Conservation (phyloP, 2,888 invertebrate genomes). For the Psococerastis gibbosa region DNA sequence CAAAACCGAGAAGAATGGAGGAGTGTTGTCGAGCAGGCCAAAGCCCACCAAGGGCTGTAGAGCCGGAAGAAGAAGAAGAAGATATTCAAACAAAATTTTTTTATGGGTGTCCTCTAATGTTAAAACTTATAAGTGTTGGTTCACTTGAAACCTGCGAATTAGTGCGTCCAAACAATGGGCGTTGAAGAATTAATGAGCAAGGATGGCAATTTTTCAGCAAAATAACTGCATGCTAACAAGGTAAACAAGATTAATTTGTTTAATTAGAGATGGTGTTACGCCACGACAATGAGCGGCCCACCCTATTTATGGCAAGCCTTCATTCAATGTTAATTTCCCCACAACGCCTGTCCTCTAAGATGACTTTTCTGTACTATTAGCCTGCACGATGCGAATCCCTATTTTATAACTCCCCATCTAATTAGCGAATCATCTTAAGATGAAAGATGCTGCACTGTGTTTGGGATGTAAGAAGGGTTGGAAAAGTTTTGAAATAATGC, state of each 20-base stretch:
- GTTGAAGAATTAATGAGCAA: too few species aligned
- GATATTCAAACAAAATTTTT: too few species aligned
- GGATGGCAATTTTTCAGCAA: background rate
- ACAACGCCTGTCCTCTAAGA: background rate
- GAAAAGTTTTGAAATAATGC: background rate
- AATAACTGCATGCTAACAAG: background rate
- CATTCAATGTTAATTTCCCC: background rate
- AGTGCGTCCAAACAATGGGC: too few species aligned
- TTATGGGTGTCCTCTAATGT: too few species aligned
- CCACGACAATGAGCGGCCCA: background rate
- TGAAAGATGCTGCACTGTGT: background rate
- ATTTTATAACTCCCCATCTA: background rate
- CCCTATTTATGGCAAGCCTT: background rate
- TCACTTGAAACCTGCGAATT: too few species aligned
- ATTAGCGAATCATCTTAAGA: background rate
- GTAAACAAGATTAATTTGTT: background rate
- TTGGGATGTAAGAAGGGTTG: background rate
- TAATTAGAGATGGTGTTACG: background rate
- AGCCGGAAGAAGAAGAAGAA: too few species aligned
- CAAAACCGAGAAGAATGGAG: too few species aligned
- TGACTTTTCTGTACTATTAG: background rate
- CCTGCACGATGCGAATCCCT: background rate
- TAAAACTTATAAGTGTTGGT: too few species aligned
- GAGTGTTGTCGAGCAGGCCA: too few species aligned
- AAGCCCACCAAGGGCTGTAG: too few species aligned